Conservation (phyloP, 2,797 vertebrate genomes). For the Molossus alvarezi region DNA sequence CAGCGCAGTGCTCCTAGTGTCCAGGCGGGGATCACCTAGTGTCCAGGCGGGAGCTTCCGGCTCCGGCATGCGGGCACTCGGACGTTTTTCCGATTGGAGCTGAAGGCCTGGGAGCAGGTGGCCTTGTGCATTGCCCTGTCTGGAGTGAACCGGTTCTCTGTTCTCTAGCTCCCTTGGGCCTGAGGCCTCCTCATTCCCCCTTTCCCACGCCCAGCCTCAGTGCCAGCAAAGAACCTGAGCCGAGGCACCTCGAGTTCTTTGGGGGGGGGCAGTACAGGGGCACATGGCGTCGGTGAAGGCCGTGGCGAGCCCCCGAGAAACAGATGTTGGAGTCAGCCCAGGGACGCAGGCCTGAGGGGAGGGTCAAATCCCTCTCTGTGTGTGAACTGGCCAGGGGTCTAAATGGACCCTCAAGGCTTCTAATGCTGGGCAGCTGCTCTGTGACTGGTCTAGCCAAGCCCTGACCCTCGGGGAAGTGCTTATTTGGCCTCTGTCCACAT, state of each 20-base stretch:
- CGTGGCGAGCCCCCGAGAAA: not conserved
- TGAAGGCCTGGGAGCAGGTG: not conserved
- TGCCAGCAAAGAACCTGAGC: not conserved
- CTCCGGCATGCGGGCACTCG: not conserved
- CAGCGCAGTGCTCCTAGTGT: not conserved
- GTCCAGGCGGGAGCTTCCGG: not conserved
- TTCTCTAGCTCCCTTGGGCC: not conserved
- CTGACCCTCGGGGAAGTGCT: not conserved
- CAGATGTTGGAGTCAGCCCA: not conserved
- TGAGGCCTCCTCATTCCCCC: too few species aligned
- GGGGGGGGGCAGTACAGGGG: not conserved
- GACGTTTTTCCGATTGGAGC: not conserved
- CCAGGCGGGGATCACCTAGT: not conserved
- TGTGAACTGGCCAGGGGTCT: not conserved
- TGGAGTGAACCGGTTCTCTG: not conserved
- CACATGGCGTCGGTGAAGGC: not conserved
- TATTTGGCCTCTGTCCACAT: not conserved
- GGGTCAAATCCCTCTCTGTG: not conserved
- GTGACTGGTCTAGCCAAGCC: not conserved
- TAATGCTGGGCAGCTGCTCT: not conserved
- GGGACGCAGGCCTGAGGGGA: not conserved
- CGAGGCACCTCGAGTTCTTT: not conserved
- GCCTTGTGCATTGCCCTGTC: not conserved
- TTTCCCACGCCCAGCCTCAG: not conserved
- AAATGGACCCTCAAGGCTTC: not conserved